Evolutionary conservation across 2,113 vertebrate genomes (phyloP), one percentile per base, ranked within the genome.

Genomic region (Triplophysa siluroides): DNA sequence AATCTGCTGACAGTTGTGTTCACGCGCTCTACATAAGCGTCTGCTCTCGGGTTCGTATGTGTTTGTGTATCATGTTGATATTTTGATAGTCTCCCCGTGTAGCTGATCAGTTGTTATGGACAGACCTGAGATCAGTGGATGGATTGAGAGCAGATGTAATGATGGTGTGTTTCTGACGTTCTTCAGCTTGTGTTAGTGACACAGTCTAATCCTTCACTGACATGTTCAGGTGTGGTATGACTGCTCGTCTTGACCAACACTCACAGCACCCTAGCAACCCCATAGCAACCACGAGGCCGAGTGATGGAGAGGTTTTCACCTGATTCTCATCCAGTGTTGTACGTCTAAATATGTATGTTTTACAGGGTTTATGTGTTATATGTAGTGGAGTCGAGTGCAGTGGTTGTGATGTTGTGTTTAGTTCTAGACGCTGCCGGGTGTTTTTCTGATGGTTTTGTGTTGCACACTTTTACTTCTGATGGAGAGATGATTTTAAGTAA

Each of bases 121-220:
- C 52, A 33, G n/a, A 50, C 69, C 58, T 71, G 23, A 41, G 67
- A 79, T 79, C 78, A 63, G 24, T 24, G 77, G 77, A 79, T 54
- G 26, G 77, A 69, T 61, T 43, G 50, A 38, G 38, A 16, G 52
- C 23, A 21, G 10, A 52, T 26, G 43, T 79, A 33, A 71, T 72
- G 56, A 79, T 52, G 60, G 67, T 62, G 29, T 45, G 60, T 63
- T 50, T 71, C 23, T 45, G 56, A 71, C 24, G 58, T 18, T 73
- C 13, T 43, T 26, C 21, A 71, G 26, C 24, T 71, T 6, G n/a
- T 9, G 68, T 50, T 18, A 3, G 68, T 56, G 68, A 71, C 47
- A 29, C 68, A n/a, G 47, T 26, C 8, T n/a, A 33, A 33, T 54
- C 52, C 23, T 21, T 26, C 26, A 13, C 52, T 1, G 29, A 60